These are phyloP conservation scores for Orussus abietinus DNA, from an alignment of 1,140 invertebrate species.

Conservation along the genomic window DNA sequence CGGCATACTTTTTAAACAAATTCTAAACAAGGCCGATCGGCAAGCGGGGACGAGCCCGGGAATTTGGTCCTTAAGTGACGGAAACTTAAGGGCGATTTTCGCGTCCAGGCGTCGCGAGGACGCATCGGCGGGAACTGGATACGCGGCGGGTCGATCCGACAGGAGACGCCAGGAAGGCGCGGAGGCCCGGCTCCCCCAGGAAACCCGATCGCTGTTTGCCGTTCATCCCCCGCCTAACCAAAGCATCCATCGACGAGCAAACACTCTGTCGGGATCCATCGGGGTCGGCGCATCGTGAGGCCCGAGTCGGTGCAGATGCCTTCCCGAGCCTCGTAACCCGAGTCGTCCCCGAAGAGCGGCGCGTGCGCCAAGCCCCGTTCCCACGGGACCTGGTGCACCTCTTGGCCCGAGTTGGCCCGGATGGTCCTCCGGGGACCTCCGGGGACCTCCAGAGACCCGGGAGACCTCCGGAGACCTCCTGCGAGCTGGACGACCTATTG, in stretches of 20 bases:
- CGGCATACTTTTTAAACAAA: too few relatives aligned
- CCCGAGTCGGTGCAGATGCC: constrained; percentile 19
- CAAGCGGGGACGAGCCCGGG: too few relatives aligned
- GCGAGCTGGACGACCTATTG: too few relatives aligned
- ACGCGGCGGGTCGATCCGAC: constrained; percentile 29
- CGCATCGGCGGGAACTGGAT: constrained; percentile 22
- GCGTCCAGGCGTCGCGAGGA: too few relatives aligned
- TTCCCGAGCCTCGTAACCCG: constrained; percentile 19
- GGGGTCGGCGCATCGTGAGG: constrained; percentile 20
- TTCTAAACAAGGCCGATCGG: too few relatives aligned
- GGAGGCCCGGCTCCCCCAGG: constrained; percentile 23
- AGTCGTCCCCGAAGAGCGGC: constrained; percentile 11
- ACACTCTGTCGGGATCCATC: constrained; percentile 30
- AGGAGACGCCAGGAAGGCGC: constrained; percentile 3
- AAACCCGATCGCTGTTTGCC: constrained; percentile 49
- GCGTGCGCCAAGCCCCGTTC: constrained; percentile 9
- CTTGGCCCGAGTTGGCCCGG: too few relatives aligned
- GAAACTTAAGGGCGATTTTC: too few relatives aligned
- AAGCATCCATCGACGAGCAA: constrained; percentile 40
- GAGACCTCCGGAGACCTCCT: too few relatives aligned
- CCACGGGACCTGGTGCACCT: constrained; percentile 12
- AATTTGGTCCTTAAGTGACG: too few relatives aligned
- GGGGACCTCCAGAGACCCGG: too few relatives aligned
- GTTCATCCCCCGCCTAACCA: constrained; percentile 42
- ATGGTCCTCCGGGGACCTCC: too few relatives aligned